Percentiles rank a stretch among this genome's conserved stretches.
These are phyloP conservation scores for Brachypalpus laphriformis DNA, from an alignment of 2,888 invertebrate species.

Conservation along the genomic window DNA sequence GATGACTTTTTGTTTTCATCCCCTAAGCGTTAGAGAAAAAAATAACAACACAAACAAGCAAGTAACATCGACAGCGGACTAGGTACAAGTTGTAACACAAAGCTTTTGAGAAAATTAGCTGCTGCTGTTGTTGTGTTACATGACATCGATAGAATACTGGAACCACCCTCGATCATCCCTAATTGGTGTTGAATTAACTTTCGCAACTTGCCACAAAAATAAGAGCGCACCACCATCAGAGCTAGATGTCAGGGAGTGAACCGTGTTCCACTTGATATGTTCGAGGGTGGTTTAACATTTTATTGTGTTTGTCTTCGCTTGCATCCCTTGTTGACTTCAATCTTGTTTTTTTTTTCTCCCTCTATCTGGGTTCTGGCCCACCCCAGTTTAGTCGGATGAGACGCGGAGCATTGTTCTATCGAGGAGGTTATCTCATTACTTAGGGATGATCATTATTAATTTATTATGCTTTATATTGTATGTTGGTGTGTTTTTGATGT, in stretches of 20 bases:
- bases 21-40: constrained; percentile 20
- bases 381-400: constrained; percentile 3
- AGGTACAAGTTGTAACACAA: constrained; percentile 13
- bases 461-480: constrained; percentile 43
- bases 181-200: constrained; percentile 83
- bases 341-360: constrained; percentile 32
- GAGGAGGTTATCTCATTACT: constrained; percentile 64
- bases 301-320: constrained; percentile 74
- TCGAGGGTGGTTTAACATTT: constrained; percentile 66
- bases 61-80: constrained; percentile 26
- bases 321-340: constrained; percentile 74
- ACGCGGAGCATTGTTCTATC: constrained; percentile 59
- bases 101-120: constrained; percentile 72
- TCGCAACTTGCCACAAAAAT: constrained; percentile 74
- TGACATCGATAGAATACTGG: constrained; percentile 36
- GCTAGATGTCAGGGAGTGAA: constrained; percentile 62
- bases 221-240: constrained; percentile 55
- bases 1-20: constrained; percentile 58
- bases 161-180: constrained; percentile 80
- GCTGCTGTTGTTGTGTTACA: constrained; percentile 42
- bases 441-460: constrained; percentile 73
- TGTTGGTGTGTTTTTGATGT: constrained; percentile 31
- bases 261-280: constrained; percentile 51
- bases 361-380: neutral
- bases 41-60: constrained; percentile 17